Evolutionary conservation across 1,140 invertebrate species (phyloP).

Genomic region (Halotydeus destructor): DNA sequence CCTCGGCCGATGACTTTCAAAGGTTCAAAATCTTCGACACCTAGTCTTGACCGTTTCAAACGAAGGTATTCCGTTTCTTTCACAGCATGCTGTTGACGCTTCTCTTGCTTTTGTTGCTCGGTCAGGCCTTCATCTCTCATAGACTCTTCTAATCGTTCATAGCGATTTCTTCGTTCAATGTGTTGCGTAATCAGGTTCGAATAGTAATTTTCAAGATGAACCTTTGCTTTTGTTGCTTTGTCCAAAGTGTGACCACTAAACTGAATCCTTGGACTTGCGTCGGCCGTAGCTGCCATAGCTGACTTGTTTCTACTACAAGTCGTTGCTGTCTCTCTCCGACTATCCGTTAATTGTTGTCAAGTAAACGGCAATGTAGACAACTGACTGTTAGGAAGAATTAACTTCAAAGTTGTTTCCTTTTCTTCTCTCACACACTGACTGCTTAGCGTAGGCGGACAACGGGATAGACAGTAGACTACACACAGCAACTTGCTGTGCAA

Average conservation of each 20-base stretch:
- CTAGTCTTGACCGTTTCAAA: constrained; percentile 79
- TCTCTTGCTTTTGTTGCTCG: constrained; percentile 33
- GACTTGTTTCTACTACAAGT: not conserved
- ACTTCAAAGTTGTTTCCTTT: no score
- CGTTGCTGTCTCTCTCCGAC: no score
- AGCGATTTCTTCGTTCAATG: constrained; percentile 85
- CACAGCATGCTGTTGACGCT: constrained; percentile 72
- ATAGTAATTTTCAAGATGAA: constrained; percentile 97
- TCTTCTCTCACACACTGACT: no score
- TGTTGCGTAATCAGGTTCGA: constrained; percentile 92
- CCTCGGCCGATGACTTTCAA: constrained; percentile 88
- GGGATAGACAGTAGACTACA: no score
- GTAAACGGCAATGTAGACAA: no score
- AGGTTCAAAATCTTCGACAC: constrained; percentile 95
- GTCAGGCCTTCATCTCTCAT: constrained; percentile 63
- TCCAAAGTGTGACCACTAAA: constrained; percentile 86
- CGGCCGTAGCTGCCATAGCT: not conserved
- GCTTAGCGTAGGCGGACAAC: no score
- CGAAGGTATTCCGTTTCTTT: constrained; percentile 96
- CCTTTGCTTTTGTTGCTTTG: constrained; percentile 97
- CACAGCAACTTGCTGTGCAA: no score
- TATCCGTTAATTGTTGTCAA: no score
- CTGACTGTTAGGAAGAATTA: no score
- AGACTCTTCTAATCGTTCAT: constrained; percentile 77
- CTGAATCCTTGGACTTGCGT: constrained; percentile 4